These are phyloP conservation scores for Dreissena rostriformis DNA, from an alignment of 1,140 invertebrate species.

Conservation along the genomic window DNA sequence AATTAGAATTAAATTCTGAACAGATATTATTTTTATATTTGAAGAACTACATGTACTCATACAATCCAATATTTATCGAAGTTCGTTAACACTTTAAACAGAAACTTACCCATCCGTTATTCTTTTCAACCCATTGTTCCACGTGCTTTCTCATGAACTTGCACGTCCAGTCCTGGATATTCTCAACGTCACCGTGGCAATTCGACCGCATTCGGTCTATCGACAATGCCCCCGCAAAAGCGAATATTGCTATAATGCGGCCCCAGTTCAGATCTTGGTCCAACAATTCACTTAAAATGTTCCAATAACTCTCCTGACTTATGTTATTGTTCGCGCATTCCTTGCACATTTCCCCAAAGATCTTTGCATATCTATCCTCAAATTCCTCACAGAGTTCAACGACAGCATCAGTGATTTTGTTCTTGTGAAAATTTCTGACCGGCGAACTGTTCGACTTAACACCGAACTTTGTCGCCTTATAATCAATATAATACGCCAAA, in stretches of 20 bases:
- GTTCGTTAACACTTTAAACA: too few relatives aligned
- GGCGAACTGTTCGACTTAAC: slow-evolving; percentile 35
- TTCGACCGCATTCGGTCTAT: slow-evolving; percentile 20
- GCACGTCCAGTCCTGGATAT: slow-evolving; percentile 43
- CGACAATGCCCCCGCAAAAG: slow-evolving; percentile 39
- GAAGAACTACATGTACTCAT: neutral
- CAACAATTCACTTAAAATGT: slow-evolving; percentile 22
- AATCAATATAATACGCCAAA: slow-evolving; percentile 23
- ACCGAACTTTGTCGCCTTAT: slow-evolving; percentile 21
- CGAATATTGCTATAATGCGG: slow-evolving; percentile 36
- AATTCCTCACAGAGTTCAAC: slow-evolving; percentile 30
- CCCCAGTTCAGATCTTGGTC: slow-evolving; percentile 32
- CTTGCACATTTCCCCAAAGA: slow-evolving; percentile 31
- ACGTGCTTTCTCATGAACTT: slow-evolving; percentile 11
- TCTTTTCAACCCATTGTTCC: slow-evolving; percentile 40
- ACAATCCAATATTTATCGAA: slow-evolving; percentile 5
- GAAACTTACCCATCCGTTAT: slow-evolving; percentile 14
- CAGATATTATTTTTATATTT: too few relatives aligned
- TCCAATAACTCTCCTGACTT: slow-evolving; percentile 11
- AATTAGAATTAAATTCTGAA: too few relatives aligned
- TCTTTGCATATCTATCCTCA: slow-evolving; percentile 21
- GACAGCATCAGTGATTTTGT: slow-evolving; percentile 21
- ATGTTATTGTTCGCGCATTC: slow-evolving; percentile 12
- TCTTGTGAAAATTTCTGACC: slow-evolving; percentile 27
- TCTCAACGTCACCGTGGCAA: slow-evolving; percentile 1